Evolutionary conservation across 2,797 vertebrate genomes (phyloP), one percentile per base, ranked within the genome.

Genomic region (Danio tinwini): DNA sequence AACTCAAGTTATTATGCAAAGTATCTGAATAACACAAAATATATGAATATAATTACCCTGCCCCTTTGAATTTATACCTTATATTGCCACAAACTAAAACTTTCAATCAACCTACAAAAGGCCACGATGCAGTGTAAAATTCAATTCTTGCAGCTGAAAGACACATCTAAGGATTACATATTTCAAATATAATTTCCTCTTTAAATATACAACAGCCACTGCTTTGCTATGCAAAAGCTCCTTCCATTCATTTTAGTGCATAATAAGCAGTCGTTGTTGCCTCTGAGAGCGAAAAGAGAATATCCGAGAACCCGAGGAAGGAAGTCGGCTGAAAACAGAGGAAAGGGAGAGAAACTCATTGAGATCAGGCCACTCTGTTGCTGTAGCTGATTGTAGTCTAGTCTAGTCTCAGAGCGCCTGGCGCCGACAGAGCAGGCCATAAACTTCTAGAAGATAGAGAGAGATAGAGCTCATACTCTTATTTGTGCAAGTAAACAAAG

Each of bases 241-340:
- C 40, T 47, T 80, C n/a, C 19, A 80, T 75, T 72, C 44, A 50
- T 76, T 76, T 84, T 67, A n/a, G 70, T 84, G 87, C 89, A 89
- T 92, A 93, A 89, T 90, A 90, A 92, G 90, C 87, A 93, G 90
- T 90, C 90, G 89, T 93, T 91, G 92, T 94, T 92, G 90, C 91
- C 91, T 86, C 10, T 62, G 87, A 80, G 85, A 82, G 88, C 85
- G 69, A 88, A 79, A 82, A 85, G 84, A 87, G 81, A 86, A 85
- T 89, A 92, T 93, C 87, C 89, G 88, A 93, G 91, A 93, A 94
- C 92, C 89, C 84, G 82, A 92, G 93, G 93, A 95, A 95, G 93
- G 93, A 94, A 94, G 88, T 62, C 53, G 87, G 88, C 89, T 87
- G 82, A 92, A 94, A 93, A 93, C 92, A 94, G 90, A 93, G 92